Evolutionary conservation across 2,797 vertebrate species (phyloP).

Genomic region (Odontamblyopus rebecca): DNA sequence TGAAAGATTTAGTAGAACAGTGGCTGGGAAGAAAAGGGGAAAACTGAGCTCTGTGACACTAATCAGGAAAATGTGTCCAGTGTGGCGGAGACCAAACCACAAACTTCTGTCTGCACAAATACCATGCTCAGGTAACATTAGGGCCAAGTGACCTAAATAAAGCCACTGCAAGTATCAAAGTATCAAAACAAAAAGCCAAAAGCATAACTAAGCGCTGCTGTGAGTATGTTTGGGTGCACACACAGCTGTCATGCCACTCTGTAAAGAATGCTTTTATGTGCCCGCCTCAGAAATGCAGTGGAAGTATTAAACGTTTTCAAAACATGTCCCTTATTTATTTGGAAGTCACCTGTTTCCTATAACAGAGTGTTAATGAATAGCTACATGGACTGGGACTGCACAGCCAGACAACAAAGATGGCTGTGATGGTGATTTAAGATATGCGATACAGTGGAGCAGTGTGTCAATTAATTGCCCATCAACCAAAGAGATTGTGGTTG

Average conservation of each 20-base stretch:
- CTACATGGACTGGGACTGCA: constrained; percentile 34
- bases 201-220: constrained; percentile 36
- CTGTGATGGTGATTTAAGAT: neutral
- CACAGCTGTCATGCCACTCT: constrained; percentile 62
- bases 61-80: constrained; percentile 67
- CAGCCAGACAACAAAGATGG: constrained; percentile 9
- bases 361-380: constrained; percentile 71
- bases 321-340: constrained; percentile 72
- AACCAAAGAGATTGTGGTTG: neutral
- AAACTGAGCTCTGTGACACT: constrained; percentile 50
- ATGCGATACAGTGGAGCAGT: neutral
- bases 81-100: constrained; percentile 63
- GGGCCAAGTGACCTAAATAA: constrained; percentile 52
- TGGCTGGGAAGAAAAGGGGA: constrained; percentile 17
- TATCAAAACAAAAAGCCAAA: constrained; percentile 40
- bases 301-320: constrained; percentile 69
- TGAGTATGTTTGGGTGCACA: constrained; percentile 30
- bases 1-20: constrained; percentile 22
- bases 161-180: constrained; percentile 47
- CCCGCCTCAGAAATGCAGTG: constrained; percentile 51
- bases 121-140: constrained; percentile 49
- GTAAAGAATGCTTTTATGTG: constrained; percentile 71
- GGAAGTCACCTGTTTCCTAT: constrained; percentile 76
- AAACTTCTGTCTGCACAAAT: constrained; percentile 53
- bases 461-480: neutral